Evolutionary conservation across 2,888 invertebrate species (phyloP), one percentile per base, ranked within the genome.

Genomic region (Allolobophora icterica): DNA sequence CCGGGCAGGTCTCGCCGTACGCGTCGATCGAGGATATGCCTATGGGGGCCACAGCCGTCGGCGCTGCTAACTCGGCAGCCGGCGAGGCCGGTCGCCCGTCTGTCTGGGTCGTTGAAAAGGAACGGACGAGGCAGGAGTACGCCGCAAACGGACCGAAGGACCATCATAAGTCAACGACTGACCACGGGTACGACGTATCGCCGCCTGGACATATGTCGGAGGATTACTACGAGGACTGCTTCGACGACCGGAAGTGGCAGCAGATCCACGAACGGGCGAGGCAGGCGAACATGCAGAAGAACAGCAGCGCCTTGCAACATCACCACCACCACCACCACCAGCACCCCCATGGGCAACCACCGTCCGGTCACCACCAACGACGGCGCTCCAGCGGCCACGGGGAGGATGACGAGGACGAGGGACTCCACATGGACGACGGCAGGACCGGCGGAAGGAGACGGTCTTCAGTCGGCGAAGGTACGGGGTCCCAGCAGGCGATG

Each of bases 1-100:
- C 90, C 45, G 91, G 58, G 40, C 90, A 40, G 40, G n/a, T 89
- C n/a, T 91, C 90, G 42, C 89, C 90, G 38, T 89, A 91, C 45
- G 38, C 42, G 4, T 38, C 84, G 89, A 52, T 89, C 38, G 45
- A 45, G 30, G 52, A 90, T 38, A 52, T 87, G 84, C 52, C 84
- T 34, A 40, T 15, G 1, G 84, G 90, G 84, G 84, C 84, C 24
- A 38, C 34, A 11, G 84, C 71, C 33, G 38, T 17, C 30, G 40
- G 33, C 42, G 52, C n/a, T 11, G 40, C 42, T 1, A 34, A 42
- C 40, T 17, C 35, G 40, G 89, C 34, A 40, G 42, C 30, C 40
- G n/a, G 30, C 4, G 35, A 1, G 0, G 8, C 89, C 38, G 40
- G 38, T 83, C n/a, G 35, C 15, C 90, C 90, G n/a, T 34, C 35